Evolutionary conservation across 2,797 vertebrate species (phyloP).

Genomic region (Catostomus latipinnis): DNA sequence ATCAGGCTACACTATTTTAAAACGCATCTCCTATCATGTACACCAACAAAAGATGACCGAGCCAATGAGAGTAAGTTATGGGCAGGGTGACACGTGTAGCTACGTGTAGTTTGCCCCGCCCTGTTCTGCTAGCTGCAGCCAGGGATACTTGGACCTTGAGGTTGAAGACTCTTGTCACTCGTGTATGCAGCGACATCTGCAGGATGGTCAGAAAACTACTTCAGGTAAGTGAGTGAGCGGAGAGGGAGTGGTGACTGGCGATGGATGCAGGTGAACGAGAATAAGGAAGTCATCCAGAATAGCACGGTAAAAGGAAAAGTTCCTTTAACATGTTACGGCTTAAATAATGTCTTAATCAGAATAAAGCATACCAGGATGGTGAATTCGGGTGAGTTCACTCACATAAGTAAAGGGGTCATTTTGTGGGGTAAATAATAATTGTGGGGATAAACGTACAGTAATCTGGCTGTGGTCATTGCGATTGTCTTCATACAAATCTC

Average conservation of each 20-base stretch:
- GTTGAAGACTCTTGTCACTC: too few species aligned
- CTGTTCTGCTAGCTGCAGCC: too few species aligned
- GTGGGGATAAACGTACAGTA: neutral
- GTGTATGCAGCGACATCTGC: slow-evolving; percentile 4
- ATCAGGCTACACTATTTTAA: too few species aligned
- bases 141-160: too few species aligned
- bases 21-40: too few species aligned
- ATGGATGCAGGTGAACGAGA: slow-evolving; percentile 27
- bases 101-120: too few species aligned
- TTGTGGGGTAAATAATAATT: too few species aligned
- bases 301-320: too few species aligned
- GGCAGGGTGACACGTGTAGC: too few species aligned
- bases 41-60: too few species aligned
- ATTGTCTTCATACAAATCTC: too few species aligned
- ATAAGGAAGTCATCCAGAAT: slow-evolving; percentile 22
- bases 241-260: slow-evolving; percentile 27
- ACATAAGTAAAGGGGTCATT: neutral
- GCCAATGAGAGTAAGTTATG: too few species aligned
- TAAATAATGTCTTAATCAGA: slow-evolving; percentile 49
- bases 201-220: neutral
- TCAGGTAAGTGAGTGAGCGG: slow-evolving; percentile 16
- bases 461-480: slow-evolving; percentile 67
- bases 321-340: neutral
- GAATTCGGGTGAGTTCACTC: slow-evolving; percentile 65
- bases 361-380: slow-evolving; percentile 63